Evolutionary conservation across 1,140 invertebrate genomes (phyloP).

Genomic region (Plectrocnemia conspersa): DNA sequence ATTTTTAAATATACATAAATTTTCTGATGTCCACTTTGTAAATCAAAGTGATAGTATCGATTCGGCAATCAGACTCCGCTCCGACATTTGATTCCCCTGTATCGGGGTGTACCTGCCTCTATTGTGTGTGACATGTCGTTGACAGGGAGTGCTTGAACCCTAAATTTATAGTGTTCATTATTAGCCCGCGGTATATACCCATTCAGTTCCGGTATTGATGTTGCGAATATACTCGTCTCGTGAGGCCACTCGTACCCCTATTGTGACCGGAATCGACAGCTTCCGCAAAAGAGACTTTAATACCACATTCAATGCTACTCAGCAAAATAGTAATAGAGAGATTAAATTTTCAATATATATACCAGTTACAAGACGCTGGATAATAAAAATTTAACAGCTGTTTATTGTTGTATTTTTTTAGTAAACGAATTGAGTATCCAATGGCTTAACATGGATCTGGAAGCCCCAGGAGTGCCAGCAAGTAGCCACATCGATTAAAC

Average conservation of each 20-base stretch:
- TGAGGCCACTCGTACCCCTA: background rate
- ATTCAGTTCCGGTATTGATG: conserved; percentile 21
- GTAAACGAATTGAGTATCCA: too few relatives aligned
- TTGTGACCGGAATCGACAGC: background rate
- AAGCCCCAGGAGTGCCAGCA: conserved; percentile 23
- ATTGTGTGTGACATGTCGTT: conserved; percentile 29
- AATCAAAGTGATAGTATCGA: too few relatives aligned
- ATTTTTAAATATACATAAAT: background rate
- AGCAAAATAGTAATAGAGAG: too few relatives aligned
- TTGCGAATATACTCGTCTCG: conserved; percentile 5
- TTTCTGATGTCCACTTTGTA: background rate
- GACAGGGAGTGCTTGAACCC: conserved; percentile 23
- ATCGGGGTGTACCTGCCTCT: conserved; percentile 7
- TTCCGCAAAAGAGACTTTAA: background rate
- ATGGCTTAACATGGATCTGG: too few relatives aligned
- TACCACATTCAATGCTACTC: background rate
- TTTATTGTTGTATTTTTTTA: background rate
- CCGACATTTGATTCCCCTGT: conserved; percentile 16
- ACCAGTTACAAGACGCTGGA: background rate
- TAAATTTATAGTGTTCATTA: conserved; percentile 34
- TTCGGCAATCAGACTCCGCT: too few relatives aligned
- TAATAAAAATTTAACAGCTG: background rate
- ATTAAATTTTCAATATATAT: background rate
- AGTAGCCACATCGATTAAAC: conserved; percentile 24
- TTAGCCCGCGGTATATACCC: conserved; percentile 19